These are phyloP conservation scores for Acleris sparsana DNA, from an alignment of 2,888 invertebrate genomes.

Conservation along the genomic window DNA sequence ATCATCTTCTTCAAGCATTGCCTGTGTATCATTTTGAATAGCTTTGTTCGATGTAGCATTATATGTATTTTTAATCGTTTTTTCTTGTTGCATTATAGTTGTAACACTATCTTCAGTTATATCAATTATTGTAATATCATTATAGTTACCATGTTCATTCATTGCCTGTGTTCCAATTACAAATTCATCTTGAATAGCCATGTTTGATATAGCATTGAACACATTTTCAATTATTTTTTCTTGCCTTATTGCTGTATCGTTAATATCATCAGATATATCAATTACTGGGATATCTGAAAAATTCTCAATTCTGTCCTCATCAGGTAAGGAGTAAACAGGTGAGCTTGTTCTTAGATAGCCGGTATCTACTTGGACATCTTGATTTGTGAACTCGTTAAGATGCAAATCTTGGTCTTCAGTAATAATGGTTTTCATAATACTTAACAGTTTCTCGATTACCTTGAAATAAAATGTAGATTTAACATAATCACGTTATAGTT, in stretches of 20 bases:
- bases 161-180: not conserved
- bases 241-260: slow-evolving; percentile 3
- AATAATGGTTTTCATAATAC: slow-evolving; percentile 40
- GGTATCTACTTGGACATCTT: not conserved
- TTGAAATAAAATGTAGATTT: slow-evolving; percentile 38
- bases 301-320: slow-evolving; percentile 47
- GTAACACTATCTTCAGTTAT: slow-evolving; percentile 37
- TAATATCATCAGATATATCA: slow-evolving; percentile 40
- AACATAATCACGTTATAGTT: too few relatives aligned
- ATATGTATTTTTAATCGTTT: slow-evolving; percentile 17
- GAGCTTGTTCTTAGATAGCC: slow-evolving; percentile 39
- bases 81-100: not conserved
- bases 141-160: slow-evolving; percentile 31
- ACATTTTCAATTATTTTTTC: slow-evolving; percentile 20
- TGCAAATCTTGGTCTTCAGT: slow-evolving; percentile 44
- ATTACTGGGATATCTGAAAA: slow-evolving; percentile 20
- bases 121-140: slow-evolving; percentile 40
- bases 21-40: not conserved
- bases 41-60: slow-evolving; percentile 12
- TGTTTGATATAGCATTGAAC: slow-evolving; percentile 11
- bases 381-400: not conserved
- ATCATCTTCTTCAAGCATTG: slow-evolving; percentile 29
- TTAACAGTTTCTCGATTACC: slow-evolving; percentile 66
- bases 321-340: slow-evolving; percentile 51
- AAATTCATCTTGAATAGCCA: slow-evolving; percentile 11